Evolutionary conservation across 2,113 vertebrate species (phyloP), one percentile per base, ranked within the genome.

Genomic region (Hemibates koningsi): DNA sequence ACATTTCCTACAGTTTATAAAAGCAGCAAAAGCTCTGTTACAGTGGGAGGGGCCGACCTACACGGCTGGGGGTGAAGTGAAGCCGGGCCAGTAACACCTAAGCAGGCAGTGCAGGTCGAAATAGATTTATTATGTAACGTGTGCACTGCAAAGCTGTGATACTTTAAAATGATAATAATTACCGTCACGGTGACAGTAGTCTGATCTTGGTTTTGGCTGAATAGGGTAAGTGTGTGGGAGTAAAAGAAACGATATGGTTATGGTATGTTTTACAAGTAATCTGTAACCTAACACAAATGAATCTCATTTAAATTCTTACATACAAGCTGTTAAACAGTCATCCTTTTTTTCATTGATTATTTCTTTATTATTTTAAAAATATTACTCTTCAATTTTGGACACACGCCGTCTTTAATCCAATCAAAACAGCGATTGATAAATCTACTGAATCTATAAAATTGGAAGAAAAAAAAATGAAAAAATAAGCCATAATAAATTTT

Each of bases 391-490:
- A 45, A 5, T 73, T 73, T 29, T 73, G 3, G 21, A 45, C 21
- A 7, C 3, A 17, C 41, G 4, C 41, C 38, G 38, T 7, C 41
- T 48, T 50, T 19, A 78, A 19, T 78, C 4, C 24, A 50, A 50
- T 34, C 45, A 78, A 50, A 78, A 78, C 16, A 29, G 6, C 2
- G 43, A 32, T 19, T 12, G 16, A 29, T 50, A 2, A 0, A 78
- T 78, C 45, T 6, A 17, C 17, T 11, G 71, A 50, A n/a, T n/a
- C 9, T 43, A n/a, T 32, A 27, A 54, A n/a, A 68, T 8, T 14
- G 27, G 0, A 0, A 16, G 0, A 0, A 1, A 0, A 32, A 38
- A 43, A 24, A 13, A 24, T 2, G 2, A 12, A 17, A 32, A 50
- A 76, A 48, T 5, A 50, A 50, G 4, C 24, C 16, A 50, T 5